Base-by-base conservation (phyloP, 2,113 vertebrate genomes). In the Aramus guarauna region DNA sequence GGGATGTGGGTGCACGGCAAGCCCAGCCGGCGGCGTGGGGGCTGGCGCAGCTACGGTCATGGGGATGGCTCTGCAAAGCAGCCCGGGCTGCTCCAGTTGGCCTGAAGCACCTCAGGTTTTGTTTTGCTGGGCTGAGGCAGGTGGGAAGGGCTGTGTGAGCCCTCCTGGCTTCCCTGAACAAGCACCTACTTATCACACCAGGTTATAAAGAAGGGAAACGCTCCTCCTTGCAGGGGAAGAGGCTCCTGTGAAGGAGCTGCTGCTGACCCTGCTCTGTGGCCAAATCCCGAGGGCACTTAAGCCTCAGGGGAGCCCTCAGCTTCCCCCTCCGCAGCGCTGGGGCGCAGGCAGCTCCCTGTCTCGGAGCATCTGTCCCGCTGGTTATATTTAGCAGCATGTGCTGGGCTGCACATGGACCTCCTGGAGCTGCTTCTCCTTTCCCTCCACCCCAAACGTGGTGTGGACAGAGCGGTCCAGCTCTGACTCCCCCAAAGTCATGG, bases 1-100 rank as follows among this genome's bases (percentile, higher is more conserved):
- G 39, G 59, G 26, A 12, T 8, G 3, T 0, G 1, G 56, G 80
- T n/a, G 15, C 78, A 39, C 0, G 0, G 39, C 6, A 12, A 60
- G 16, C 50, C 76, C 9, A 16, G 63, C n/a, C 2, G 5, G 84
- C 64, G 10, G 24, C 1, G 0, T 24, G 6, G 47, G 26, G 41
- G 22, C 29, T 5, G 21, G 32, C 34, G 43, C 9, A 72, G 62
- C 59, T 36, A 1, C 3, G 4, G 60, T 23, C 32, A 43, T 1
- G 3, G 34, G 36, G 9, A 6, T 59, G 55, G 83, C 55, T 67
- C 74, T 58, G 50, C n/a, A 30, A 50, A 67, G 52, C 11, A 66
- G 20, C 48, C 36, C 1, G 3, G 24, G 48, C 15, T 64, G 34
- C 24, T 48, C 18, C 34, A 12, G 5, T 68, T 2, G 1, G 23